Base-by-base conservation (phyloP, 2,888 invertebrate genomes). In the Hoplodrina blanda region DNA sequence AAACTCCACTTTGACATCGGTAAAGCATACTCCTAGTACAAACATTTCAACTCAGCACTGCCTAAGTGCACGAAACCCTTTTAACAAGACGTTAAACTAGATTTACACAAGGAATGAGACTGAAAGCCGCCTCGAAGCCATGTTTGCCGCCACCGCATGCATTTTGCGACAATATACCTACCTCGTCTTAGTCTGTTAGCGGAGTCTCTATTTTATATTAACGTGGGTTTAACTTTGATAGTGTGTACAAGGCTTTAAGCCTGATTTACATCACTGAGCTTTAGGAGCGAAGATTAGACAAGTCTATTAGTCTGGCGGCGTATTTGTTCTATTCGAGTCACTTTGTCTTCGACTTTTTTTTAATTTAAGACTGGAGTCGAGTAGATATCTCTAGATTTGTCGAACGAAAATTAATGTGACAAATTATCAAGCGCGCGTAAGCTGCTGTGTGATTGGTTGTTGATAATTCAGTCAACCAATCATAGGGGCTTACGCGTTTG, bases 91-190 rank as follows among this genome's bases (percentile, higher is more conserved):
- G 82, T 74, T 80, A 80, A 82, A 85, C 84, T 84, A 75, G 65
- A 75, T 86, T 86, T 83, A 75, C 86, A 76, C 78, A 78, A 55
- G 67, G 78, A 85, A 83, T 78, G 75, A 83, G 83, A 69, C 78
- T 81, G 65, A 77, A 75, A 74, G 73, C 71, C 69, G 57, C 25
- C 69, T 68, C 62, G 19, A 55, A 60, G 72, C 41, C 30, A 64
- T 77, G 71, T 83, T 85, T 80, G 75, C 69, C 50, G 46, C 56
- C 53, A 57, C 74, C 65, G 63, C 69, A 55, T 83, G 81, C 76
- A 85, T 85, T 73, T 76, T 55, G 60, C 68, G 73, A 73, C 78
- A 73, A 56, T 67, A 72, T 69, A 62, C 62, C 65, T 69, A 57
- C 62, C 62, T 61, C 60, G 56, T 53, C 61, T 63, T 57, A 81